phyloP scores from a whole-genome alignment of 2,113 vertebrate species.

The Zosterops japonicus region DNA sequence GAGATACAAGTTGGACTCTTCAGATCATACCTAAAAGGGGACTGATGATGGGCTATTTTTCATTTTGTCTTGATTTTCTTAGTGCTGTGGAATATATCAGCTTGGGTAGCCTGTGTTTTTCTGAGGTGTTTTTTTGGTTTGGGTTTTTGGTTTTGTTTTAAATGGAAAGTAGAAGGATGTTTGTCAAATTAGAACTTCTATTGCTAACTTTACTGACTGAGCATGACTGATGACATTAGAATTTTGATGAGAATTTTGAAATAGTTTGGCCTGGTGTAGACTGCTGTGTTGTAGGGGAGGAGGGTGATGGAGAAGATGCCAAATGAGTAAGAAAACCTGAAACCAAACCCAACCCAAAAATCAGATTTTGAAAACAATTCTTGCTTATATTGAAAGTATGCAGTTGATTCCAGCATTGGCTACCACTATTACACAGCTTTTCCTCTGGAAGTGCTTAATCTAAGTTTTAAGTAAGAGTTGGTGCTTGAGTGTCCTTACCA shows the following conservation, averaged over 20 bases:
- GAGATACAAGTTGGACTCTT: neutral
- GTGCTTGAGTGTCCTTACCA: fast-evolving
- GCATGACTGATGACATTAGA: neutral
- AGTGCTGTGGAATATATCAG: neutral
- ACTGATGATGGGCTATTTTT: neutral
- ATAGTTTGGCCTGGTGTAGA: neutral
- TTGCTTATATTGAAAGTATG: neutral
- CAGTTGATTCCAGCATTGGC: neutral
- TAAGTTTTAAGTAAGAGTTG: neutral
- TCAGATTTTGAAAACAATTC: neutral
- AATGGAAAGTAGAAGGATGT: neutral
- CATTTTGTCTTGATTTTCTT: neutral
- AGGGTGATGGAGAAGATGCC: neutral
- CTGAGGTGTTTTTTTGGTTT: neutral
- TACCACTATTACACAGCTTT: neutral
- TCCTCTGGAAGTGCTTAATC: neutral
- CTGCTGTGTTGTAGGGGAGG: fast-evolving
- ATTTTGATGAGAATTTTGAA: neutral
- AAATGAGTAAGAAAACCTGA: neutral
- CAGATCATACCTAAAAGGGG: neutral
- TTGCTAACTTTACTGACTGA: neutral
- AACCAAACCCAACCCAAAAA: neutral
- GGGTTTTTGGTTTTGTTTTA: neutral
- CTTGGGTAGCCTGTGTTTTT: neutral
- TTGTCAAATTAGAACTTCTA: neutral